Evolutionary conservation across 1,140 invertebrate species (phyloP).

Genomic region (Orussus abietinus): DNA sequence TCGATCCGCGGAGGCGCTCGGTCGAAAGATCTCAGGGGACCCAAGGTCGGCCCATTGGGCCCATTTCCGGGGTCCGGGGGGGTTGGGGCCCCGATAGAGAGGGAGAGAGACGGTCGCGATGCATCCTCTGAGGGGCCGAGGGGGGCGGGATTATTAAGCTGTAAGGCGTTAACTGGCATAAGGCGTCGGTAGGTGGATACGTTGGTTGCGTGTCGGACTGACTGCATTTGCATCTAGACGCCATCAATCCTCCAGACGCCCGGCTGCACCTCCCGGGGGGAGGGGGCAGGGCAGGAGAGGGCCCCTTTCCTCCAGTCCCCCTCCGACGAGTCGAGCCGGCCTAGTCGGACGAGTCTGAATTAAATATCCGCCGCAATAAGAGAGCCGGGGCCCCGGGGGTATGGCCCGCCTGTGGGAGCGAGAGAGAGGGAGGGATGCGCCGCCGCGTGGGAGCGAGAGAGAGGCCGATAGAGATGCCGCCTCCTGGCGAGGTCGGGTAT

Average conservation of each 20-base stretch:
- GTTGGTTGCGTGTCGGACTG: conserved; percentile 50
- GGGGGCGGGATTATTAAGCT: conserved; percentile 51
- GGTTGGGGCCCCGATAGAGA: conserved; percentile 24
- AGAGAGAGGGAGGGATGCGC: too few relatives aligned
- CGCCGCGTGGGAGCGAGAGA: background rate
- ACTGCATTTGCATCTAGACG: conserved; percentile 55
- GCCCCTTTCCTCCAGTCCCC: conserved; percentile 21
- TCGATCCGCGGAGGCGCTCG: too few relatives aligned
- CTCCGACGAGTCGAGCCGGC: conserved; percentile 9
- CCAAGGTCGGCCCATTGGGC: too few relatives aligned
- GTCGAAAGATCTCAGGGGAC: too few relatives aligned
- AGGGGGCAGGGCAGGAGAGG: too few relatives aligned
- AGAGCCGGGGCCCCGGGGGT: conserved; percentile 18
- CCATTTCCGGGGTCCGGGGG: too few relatives aligned
- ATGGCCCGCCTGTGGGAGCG: conserved; percentile 3
- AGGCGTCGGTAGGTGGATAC: conserved; percentile 52
- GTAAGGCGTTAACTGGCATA: conserved; percentile 56
- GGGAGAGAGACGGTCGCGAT: conserved; percentile 14
- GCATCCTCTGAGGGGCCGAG: conserved; percentile 15
- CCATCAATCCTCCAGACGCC: conserved; percentile 55
- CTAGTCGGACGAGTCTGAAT: conserved; percentile 36
- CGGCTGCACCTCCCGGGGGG: conserved; percentile 36
- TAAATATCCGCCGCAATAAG: conserved; percentile 43
- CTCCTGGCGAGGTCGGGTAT: conserved; percentile 9
- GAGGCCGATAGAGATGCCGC: conserved; percentile 9